phyloP scores from a whole-genome alignment of 1,140 invertebrate genomes.

The Tetragnatha versicolor region DNA sequence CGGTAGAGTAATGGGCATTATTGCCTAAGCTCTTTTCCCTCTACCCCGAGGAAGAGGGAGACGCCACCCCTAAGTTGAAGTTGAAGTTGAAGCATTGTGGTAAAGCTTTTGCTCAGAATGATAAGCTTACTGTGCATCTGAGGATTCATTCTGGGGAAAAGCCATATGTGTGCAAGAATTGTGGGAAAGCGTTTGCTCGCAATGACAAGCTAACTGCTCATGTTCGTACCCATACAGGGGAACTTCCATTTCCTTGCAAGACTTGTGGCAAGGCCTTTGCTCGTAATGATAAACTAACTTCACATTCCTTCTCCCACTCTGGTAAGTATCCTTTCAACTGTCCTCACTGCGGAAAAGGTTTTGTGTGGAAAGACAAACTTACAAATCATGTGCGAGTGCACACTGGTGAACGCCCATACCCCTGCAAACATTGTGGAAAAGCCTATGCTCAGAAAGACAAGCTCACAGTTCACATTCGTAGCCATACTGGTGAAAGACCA shows the following conservation, averaged over 20 bases:
- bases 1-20: too few relatives aligned
- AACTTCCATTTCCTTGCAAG: conserved; percentile 77
- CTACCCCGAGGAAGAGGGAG: too few relatives aligned
- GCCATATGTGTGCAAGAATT: conserved; percentile 59
- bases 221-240: conserved; percentile 79
- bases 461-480: conserved; percentile 81
- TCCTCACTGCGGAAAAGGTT: conserved; percentile 67
- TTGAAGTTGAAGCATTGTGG: conserved; percentile 64
- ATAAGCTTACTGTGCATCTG: conserved; percentile 59
- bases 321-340: conserved; percentile 56
- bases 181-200: conserved; percentile 59
- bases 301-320: conserved; percentile 50
- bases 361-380: conserved; percentile 66
- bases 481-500: conserved; percentile 95
- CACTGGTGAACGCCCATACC: conserved; percentile 60
- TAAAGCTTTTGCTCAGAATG: conserved; percentile 63
- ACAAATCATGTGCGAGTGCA: conserved; percentile 64
- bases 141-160: conserved; percentile 64
- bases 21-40: too few relatives aligned
- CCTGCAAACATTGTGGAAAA: conserved; percentile 46
- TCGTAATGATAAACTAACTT: conserved; percentile 59
- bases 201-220: conserved; percentile 61
- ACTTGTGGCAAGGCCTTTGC: conserved; percentile 90
- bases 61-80: too few relatives aligned
- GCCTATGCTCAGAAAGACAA: conserved; percentile 50